phyloP scores from a whole-genome alignment of 1,140 invertebrate genomes.

The Sminthurides bifidus region DNA sequence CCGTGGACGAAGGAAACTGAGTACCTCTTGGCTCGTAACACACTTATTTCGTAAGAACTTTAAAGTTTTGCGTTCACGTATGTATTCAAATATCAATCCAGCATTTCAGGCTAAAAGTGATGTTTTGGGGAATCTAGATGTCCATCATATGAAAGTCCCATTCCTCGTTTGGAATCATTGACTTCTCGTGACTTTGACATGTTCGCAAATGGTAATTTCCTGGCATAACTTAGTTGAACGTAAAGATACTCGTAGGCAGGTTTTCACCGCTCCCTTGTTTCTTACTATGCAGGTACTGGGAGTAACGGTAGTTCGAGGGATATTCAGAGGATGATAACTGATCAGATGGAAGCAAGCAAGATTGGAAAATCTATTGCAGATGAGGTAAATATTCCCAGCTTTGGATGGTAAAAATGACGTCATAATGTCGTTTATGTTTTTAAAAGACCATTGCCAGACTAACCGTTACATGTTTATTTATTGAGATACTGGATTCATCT shows the following conservation, averaged over 20 bases:
- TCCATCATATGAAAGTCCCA: neutral
- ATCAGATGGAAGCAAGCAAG: constrained; percentile 63
- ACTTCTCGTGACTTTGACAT: constrained; percentile 1
- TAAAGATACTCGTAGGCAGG: neutral
- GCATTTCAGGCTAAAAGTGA: too few relatives aligned
- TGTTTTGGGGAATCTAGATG: too few relatives aligned
- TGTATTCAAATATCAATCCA: neutral
- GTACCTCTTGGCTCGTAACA: constrained; percentile 74
- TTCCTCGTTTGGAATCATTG: neutral
- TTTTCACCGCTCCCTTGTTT: too few relatives aligned
- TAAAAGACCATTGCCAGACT: neutral
- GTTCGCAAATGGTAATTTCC: neutral
- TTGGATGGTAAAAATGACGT: neutral
- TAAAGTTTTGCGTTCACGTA: neutral
- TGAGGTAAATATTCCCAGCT: constrained; percentile 42
- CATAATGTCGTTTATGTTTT: neutral
- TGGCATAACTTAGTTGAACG: neutral
- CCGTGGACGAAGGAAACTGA: constrained; percentile 88
- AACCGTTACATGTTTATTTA: neutral
- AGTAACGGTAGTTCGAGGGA: constrained; percentile 40
- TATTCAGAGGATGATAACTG: constrained; percentile 55
- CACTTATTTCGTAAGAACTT: constrained; percentile 49
- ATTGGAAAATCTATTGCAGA: constrained; percentile 66
- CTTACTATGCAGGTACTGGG: neutral
- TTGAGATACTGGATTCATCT: neutral